Conservation (phyloP, 2,113 vertebrate genomes). For the Oryzias melastigma region DNA sequence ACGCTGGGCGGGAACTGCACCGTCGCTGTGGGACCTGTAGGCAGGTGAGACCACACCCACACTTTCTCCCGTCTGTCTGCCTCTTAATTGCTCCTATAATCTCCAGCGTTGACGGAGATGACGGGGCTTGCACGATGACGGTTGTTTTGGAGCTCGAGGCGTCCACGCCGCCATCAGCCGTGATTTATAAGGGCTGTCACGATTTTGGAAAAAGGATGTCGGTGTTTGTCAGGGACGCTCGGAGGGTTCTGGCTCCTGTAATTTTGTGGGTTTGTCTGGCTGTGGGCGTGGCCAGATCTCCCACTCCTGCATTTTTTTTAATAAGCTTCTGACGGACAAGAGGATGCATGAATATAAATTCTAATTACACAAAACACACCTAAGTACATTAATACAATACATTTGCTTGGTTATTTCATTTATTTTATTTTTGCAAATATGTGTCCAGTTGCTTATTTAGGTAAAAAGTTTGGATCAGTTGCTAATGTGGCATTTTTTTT, state of each 20-base stretch:
- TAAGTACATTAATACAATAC: no score
- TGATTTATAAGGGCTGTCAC: not conserved
- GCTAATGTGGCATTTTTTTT: no score
- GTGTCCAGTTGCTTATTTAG: no score
- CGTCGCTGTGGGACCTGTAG: slow-evolving; percentile 90
- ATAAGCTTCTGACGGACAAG: not conserved
- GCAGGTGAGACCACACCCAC: slow-evolving; percentile 37
- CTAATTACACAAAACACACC: no score
- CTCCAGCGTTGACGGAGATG: slow-evolving; percentile 6
- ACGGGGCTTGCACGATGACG: slow-evolving; percentile 11
- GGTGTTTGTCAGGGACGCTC: not conserved
- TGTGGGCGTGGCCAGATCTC: slow-evolving; percentile 11
- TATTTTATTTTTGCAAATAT: no score
- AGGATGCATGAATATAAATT: no score
- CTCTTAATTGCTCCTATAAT: slow-evolving; percentile 3
- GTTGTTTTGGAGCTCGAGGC: slow-evolving; percentile 20
- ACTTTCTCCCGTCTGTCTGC: not conserved
- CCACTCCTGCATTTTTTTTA: not conserved
- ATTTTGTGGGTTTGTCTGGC: slow-evolving; percentile 1
- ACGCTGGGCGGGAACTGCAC: slow-evolving; percentile 95
- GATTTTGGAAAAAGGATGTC: slow-evolving; percentile 8
- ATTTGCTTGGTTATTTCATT: no score
- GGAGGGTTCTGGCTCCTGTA: not conserved
- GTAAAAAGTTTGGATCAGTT: no score
- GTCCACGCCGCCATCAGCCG: not conserved